A percentile compares a stretch with the other conserved stretches of the same genome.
These are phyloP conservation scores for Caenorhabditis imperialis DNA, from an alignment of 2,888 invertebrate genomes.

Conservation along the genomic window DNA sequence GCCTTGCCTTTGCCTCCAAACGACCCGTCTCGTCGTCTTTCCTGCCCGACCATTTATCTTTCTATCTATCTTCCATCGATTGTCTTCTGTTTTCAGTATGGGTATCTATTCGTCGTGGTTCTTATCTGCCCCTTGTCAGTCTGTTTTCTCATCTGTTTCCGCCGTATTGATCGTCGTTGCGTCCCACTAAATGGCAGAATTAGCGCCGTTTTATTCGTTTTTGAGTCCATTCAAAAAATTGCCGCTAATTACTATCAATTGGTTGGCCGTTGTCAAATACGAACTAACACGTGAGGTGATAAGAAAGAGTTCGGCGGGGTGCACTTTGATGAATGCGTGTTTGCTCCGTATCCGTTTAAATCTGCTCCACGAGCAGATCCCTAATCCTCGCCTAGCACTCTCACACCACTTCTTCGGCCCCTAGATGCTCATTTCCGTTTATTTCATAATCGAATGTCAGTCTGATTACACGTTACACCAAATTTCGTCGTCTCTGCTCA, in stretches of 20 bases:
- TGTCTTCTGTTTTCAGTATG: no score
- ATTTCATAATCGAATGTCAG: constrained; percentile 34
- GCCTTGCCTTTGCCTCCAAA: background rate
- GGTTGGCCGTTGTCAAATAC: constrained; percentile 3
- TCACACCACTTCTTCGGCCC: constrained; percentile 1
- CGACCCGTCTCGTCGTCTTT: background rate
- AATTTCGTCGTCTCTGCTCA: constrained; percentile 1
- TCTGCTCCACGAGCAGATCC: constrained; percentile 2
- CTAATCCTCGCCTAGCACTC: constrained; percentile 4
- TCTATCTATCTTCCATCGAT: background rate
- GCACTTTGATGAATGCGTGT: constrained; percentile 5
- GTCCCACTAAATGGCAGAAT: background rate
- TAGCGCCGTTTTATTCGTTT: constrained; percentile 7
- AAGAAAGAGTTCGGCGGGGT: background rate
- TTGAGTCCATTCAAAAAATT: constrained; percentile 1
- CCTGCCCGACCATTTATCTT: background rate
- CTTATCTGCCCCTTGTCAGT: background rate
- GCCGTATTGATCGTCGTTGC: constrained; percentile 5
- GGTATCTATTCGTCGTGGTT: background rate
- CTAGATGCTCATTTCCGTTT: constrained; percentile 32
- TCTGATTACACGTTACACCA: constrained; percentile 16
- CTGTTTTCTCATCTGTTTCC: background rate
- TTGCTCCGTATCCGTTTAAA: background rate
- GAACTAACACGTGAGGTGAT: constrained; percentile 1
- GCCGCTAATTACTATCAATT: constrained; percentile 20